Conservation (phyloP, 2,113 vertebrate genomes). For the Craseonycteris thonglongyai region DNA sequence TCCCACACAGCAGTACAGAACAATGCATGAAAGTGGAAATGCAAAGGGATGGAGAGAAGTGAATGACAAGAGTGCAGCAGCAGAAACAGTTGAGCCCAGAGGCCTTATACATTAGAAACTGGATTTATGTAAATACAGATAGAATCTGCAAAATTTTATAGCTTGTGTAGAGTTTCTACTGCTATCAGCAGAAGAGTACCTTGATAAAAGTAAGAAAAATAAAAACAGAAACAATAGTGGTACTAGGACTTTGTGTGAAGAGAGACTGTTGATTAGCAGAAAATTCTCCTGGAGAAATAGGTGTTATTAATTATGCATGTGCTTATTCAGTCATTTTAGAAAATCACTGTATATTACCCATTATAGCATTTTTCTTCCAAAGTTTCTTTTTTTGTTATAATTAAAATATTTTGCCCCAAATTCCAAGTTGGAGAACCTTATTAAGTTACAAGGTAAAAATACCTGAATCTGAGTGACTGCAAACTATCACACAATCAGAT, state of each 20-base stretch:
- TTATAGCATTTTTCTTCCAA: not conserved
- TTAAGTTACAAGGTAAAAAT: not conserved
- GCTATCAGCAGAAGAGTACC: not conserved
- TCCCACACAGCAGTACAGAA: not conserved
- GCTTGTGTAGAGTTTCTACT: not conserved
- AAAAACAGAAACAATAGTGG: not conserved
- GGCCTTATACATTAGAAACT: not conserved
- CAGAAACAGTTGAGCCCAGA: not conserved
- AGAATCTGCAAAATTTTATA: not conserved
- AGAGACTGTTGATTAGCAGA: not conserved
- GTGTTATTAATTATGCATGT: not conserved
- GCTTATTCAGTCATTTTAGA: not conserved
- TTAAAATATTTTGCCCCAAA: not conserved
- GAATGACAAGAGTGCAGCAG: not conserved
- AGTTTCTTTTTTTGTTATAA: not conserved
- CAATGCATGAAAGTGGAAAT: not conserved
- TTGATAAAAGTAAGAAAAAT: not conserved
- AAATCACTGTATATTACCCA: not conserved
- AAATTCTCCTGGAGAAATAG: not conserved
- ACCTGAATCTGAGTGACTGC: not conserved
- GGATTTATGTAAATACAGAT: not conserved
- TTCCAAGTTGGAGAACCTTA: not conserved
- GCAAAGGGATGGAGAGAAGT: not conserved
- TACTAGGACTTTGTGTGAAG: not conserved
- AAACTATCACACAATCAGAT: not conserved